Evolutionary conservation across 2,888 invertebrate species (phyloP), one percentile per base, ranked within the genome.

Genomic region (Mesorhabditis spiculigera): DNA sequence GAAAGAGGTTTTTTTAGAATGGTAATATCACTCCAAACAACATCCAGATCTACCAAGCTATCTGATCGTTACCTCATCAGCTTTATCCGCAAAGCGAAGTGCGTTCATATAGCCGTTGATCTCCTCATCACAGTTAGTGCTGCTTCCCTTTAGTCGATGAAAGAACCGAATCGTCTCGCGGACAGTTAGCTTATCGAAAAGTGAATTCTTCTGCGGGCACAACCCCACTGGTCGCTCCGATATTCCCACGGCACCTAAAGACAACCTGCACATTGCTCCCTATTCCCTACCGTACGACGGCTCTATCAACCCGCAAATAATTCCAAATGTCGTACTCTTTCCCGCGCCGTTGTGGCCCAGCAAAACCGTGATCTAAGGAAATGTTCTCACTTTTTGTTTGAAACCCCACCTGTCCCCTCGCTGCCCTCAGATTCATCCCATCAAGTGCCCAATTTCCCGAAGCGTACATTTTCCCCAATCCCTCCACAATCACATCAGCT

Each of bases 281-380:
- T 1, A 28, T 28, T 28, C 28, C 28, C 61, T 42, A 68, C 78
- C 78, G 16, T 72, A 63, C 1, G 84, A 76, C 5, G 81, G 78
- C 41, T 73, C 62, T 41, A 81, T 78, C 8, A 82, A 71, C 65
- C 84, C 84, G 44, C 71, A 76, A 28, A 80, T 75, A 68, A 77
- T 75, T 5, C 76, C 69, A 68, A 80, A 80, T 0, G 80, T 80
- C 58, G 82, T 82, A 71, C 75, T 75, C 68, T 82, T 82, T 63
- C 82, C 82, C 50, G 84, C 84, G 44, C 84, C 84, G 71, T 84
- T 84, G 68, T 85, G 84, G 45, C 84, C 84, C n/a, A 84, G 79
- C 10, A 84, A 75, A 41, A 84, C 82, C 3, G 85, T 77, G 0
- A 82, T 77, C 80, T 81, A 43, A 43, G 42, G 0, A 41, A 16